Evolutionary conservation across 2,113 vertebrate genomes (phyloP).

Genomic region (Phaethon lepturus): DNA sequence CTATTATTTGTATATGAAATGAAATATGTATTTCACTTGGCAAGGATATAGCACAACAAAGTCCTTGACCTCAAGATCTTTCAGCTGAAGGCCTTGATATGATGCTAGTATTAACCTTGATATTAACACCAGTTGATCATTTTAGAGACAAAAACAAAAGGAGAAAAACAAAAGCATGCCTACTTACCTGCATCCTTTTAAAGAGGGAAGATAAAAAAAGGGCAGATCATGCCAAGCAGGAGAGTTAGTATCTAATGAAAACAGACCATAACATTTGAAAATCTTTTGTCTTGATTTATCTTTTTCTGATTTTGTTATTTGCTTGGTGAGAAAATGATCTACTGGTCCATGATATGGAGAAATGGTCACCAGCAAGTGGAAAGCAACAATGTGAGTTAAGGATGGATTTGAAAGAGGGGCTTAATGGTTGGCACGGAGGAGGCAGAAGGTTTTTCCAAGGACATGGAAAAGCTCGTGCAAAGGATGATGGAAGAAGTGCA

Average conservation of each 20-base stretch:
- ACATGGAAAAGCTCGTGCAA: neutral
- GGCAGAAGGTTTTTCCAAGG: neutral
- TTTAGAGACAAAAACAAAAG: neutral
- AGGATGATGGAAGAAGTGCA: neutral
- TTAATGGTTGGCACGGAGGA: neutral
- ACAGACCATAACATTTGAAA: neutral
- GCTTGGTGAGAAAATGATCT: neutral
- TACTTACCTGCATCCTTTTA: neutral
- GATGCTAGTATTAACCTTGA: neutral
- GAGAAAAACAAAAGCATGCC: neutral
- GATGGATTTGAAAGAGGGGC: neutral
- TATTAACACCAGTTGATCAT: neutral
- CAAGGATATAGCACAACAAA: neutral
- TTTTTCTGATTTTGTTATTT: neutral
- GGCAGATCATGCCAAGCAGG: neutral
- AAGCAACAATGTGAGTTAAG: neutral
- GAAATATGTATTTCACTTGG: neutral
- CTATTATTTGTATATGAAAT: neutral
- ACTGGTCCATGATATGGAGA: neutral
- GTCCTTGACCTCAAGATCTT: neutral
- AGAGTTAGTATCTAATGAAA: neutral
- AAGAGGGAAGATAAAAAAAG: neutral
- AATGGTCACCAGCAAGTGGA: neutral
- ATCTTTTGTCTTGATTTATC: neutral
- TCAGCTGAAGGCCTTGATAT: slow-evolving; percentile 5